Conservation (phyloP, 2,888 invertebrate genomes). For the Leucophenga montana region DNA sequence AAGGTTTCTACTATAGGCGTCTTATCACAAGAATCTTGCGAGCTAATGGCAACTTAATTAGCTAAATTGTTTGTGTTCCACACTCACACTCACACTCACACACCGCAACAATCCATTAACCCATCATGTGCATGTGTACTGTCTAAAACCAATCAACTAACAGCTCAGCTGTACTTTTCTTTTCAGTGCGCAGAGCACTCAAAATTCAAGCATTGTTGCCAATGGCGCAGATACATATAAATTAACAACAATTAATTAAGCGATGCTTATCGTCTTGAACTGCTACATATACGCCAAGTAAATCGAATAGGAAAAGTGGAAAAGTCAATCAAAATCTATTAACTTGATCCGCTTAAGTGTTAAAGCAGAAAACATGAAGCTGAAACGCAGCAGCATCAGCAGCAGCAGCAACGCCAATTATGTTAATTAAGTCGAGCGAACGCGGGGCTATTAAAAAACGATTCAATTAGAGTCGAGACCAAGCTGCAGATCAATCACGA, state of each 20-base stretch:
- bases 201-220: conserved; percentile 22
- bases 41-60: too few relatives aligned
- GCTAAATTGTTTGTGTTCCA: too few relatives aligned
- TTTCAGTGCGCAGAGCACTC: conserved; percentile 44
- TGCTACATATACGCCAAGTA: conserved; percentile 11
- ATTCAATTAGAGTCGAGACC: conserved; percentile 62
- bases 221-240: conserved; percentile 40
- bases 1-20: too few relatives aligned
- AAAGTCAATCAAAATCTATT: conserved; percentile 48
- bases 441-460: conserved; percentile 46
- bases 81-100: too few relatives aligned
- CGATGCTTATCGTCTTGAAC: conserved; percentile 32
- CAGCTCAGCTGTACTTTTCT: too few relatives aligned
- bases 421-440: conserved; percentile 57
- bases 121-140: too few relatives aligned
- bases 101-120: too few relatives aligned
- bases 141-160: too few relatives aligned
- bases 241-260: conserved; percentile 58
- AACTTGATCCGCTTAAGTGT: conserved; percentile 41
- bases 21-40: too few relatives aligned
- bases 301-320: conserved; percentile 28
- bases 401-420: too few relatives aligned
- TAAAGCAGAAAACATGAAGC: conserved; percentile 35
- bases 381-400: conserved; percentile 26
- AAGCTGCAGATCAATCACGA: conserved; percentile 56